A percentile compares a stretch with the other conserved stretches of the same genome.
Evolutionary conservation across 2,113 vertebrate genomes (phyloP).

Genomic region (Crotalus horridus): DNA sequence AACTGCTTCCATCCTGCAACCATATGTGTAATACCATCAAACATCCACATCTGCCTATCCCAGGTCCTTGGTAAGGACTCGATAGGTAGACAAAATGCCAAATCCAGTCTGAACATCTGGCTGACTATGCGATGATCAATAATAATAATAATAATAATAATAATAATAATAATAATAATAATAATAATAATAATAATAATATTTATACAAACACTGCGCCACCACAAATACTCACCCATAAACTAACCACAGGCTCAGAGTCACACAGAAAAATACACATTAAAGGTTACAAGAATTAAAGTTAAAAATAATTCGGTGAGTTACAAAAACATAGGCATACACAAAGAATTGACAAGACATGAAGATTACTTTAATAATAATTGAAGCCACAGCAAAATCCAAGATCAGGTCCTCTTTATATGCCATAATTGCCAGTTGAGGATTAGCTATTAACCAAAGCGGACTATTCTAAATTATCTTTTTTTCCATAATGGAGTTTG

Average conservation of each 20-base stretch:
- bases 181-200: too few species aligned
- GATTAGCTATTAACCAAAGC: neutral
- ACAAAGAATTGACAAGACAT: neutral
- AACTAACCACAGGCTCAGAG: neutral
- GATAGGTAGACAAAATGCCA: too few species aligned
- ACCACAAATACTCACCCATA: neutral
- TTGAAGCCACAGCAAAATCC: neutral
- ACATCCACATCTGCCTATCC: too few species aligned
- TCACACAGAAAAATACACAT: neutral
- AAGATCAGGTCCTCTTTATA: neutral
- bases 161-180: too few species aligned
- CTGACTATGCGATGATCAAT: too few species aligned
- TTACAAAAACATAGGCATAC: neutral
- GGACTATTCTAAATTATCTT: neutral
- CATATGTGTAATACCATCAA: too few species aligned
- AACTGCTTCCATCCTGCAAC: too few species aligned
- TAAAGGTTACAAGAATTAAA: neutral
- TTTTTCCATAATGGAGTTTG: neutral
- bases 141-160: too few species aligned
- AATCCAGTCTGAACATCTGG: too few species aligned
- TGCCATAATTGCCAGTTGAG: neutral
- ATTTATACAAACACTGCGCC: too few species aligned
- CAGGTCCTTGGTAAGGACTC: too few species aligned
- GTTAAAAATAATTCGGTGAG: neutral
- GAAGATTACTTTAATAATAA: neutral